A percentile compares a stretch with the other conserved stretches of the same genome.
These are phyloP conservation scores for Diaphora mendica DNA, from an alignment of 2,888 invertebrate species.

Conservation along the genomic window DNA sequence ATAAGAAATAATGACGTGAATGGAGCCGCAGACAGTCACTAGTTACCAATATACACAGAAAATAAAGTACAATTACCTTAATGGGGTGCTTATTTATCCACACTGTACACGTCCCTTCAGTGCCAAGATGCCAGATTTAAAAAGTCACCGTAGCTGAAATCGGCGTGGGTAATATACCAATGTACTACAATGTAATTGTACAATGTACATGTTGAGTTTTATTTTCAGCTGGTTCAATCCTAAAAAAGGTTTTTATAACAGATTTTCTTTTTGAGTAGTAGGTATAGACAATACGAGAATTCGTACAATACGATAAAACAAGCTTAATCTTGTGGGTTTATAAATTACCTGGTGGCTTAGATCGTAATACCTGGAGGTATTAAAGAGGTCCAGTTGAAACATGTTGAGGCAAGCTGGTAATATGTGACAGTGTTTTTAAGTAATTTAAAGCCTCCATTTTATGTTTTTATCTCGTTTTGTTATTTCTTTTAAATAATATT, in stretches of 20 bases:
- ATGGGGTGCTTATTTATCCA: no score
- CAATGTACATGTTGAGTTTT: no score
- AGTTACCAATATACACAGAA: no score
- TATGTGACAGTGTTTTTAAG: neutral
- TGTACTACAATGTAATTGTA: no score
- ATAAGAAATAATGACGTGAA: no score
- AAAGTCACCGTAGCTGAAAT: no score
- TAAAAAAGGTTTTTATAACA: neutral
- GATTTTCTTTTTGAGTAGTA: neutral
- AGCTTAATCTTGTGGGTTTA: neutral
- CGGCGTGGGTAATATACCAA: no score
- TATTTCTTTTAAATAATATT: neutral
- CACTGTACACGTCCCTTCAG: no score
- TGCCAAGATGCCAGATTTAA: no score
- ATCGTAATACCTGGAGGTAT: conserved; percentile 1
- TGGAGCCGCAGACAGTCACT: no score
- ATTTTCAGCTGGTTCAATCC: neutral
- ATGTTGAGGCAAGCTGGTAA: neutral
- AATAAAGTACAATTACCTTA: no score
- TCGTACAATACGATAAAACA: neutral
- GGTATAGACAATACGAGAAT: neutral
- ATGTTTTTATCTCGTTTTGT: neutral
- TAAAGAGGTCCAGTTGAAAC: neutral
- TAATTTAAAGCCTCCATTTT: neutral
- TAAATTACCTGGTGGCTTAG: neutral